phyloP scores from a whole-genome alignment of 2,113 vertebrate species.

The Perognathus longimembris region DNA sequence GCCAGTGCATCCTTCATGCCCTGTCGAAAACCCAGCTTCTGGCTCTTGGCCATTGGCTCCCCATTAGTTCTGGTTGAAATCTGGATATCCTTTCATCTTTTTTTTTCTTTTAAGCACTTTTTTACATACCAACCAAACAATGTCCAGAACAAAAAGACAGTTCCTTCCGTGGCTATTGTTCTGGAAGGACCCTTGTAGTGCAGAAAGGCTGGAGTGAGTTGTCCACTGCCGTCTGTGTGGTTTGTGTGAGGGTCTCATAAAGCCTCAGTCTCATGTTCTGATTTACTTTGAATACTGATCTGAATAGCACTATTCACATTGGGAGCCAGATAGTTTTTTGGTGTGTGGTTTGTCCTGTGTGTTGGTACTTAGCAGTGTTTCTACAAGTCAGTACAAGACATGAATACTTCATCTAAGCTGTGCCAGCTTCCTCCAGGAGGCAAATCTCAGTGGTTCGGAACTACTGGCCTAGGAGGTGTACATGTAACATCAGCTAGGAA shows the following conservation, averaged over 20 bases:
- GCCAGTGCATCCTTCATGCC: accelerated
- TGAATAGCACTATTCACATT: background rate
- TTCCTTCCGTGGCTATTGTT: background rate
- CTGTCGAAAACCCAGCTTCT: background rate
- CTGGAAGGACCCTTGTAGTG: background rate
- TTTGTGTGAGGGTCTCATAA: background rate
- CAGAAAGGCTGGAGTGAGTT: background rate
- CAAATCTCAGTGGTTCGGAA: background rate
- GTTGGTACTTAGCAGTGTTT: no score
- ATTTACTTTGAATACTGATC: background rate
- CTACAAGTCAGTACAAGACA: background rate
- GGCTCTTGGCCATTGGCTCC: background rate
- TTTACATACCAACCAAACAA: background rate
- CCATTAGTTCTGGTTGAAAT: background rate
- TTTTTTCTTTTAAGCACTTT: background rate
- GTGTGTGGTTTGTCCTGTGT: background rate
- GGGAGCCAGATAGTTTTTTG: background rate
- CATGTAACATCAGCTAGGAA: background rate
- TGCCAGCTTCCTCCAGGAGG: background rate
- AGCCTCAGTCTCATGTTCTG: background rate
- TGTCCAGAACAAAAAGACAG: background rate
- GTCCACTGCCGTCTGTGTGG: background rate
- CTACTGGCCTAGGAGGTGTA: background rate
- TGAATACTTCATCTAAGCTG: no score
- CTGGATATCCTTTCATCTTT: background rate